A percentile compares a stretch with the other conserved stretches of the same genome.
Conservation (phyloP, 2,888 invertebrate species). For the Phaedon cochleariae region DNA sequence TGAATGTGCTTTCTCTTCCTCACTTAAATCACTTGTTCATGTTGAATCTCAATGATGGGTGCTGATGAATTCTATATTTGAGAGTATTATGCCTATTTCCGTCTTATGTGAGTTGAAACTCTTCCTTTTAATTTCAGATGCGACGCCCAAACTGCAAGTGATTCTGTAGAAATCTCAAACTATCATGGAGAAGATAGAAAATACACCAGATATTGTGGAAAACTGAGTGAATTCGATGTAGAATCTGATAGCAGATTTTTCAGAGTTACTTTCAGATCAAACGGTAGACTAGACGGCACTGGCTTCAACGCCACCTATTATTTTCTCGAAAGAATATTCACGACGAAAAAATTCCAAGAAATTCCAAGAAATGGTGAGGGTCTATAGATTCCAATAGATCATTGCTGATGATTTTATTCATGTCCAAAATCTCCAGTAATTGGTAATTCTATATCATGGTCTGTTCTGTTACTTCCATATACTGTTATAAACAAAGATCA, state of each 20-base stretch:
- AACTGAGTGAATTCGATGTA: constrained; percentile 79
- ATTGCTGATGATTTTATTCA: too few relatives aligned
- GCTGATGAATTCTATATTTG: too few relatives aligned
- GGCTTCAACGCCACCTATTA: constrained; percentile 94
- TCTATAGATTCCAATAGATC: not conserved
- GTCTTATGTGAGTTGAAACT: too few relatives aligned
- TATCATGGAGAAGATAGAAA: constrained; percentile 90
- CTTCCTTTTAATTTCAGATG: too few relatives aligned
- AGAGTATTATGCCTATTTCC: too few relatives aligned
- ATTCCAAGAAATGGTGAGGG: constrained; percentile 8
- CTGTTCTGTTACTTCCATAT: too few relatives aligned
- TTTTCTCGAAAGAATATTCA: constrained; percentile 78
- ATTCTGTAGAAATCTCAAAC: constrained; percentile 96
- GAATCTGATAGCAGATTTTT: constrained; percentile 93
- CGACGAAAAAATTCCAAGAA: constrained; percentile 59
- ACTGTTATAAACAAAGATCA: too few relatives aligned
- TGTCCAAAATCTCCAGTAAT: too few relatives aligned
- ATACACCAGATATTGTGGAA: constrained; percentile 88
- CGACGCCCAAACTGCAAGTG: constrained; percentile 88
- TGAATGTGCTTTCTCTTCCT: too few relatives aligned
- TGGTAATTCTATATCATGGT: too few relatives aligned
- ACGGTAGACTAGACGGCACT: constrained; percentile 90
- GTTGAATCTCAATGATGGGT: too few relatives aligned
- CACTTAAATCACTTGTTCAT: too few relatives aligned
- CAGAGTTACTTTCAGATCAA: constrained; percentile 92